phyloP scores from a whole-genome alignment of 2,888 invertebrate genomes.

The Odontocerum albicorne region DNA sequence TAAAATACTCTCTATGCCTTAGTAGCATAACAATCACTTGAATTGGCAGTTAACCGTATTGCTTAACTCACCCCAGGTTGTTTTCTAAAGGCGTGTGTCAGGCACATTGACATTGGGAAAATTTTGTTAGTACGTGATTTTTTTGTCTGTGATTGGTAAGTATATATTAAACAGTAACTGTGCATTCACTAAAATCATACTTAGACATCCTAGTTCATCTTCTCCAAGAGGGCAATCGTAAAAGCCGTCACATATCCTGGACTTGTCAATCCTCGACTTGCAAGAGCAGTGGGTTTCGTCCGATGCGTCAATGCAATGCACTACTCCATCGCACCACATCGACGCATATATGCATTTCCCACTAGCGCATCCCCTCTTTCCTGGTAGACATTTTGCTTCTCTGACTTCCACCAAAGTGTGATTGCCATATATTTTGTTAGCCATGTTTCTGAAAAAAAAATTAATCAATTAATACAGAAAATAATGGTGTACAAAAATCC shows the following conservation, averaged over 20 bases:
- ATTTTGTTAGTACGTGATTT: too few species aligned
- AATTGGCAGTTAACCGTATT: too few species aligned
- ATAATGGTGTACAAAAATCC: too few species aligned
- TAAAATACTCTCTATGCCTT: too few species aligned
- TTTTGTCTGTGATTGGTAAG: too few species aligned
- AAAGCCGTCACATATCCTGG: slow-evolving; percentile 77
- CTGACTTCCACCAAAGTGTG: slow-evolving; percentile 2
- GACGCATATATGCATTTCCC: slow-evolving; percentile 56
- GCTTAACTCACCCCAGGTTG: too few species aligned
- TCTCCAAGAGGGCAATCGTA: slow-evolving; percentile 80
- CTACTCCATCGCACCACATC: slow-evolving; percentile 71
- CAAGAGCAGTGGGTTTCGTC: slow-evolving; percentile 78
- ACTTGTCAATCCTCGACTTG: slow-evolving; percentile 64
- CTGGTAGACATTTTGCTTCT: slow-evolving; percentile 42
- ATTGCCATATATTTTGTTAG: slow-evolving; percentile 29
- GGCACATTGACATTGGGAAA: too few species aligned
- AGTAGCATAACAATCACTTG: too few species aligned
- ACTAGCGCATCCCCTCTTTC: slow-evolving; percentile 45
- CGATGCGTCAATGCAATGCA: slow-evolving; percentile 75
- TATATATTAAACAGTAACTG: too few species aligned
- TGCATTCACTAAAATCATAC: slow-evolving; percentile 56
- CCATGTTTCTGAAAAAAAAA: slow-evolving; percentile 14
- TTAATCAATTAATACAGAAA: neutral
- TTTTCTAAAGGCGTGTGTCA: too few species aligned
- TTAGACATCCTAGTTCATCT: slow-evolving; percentile 79